Conservation (phyloP, 2,888 invertebrate species). For the Rhimphoctona megacephalus region DNA sequence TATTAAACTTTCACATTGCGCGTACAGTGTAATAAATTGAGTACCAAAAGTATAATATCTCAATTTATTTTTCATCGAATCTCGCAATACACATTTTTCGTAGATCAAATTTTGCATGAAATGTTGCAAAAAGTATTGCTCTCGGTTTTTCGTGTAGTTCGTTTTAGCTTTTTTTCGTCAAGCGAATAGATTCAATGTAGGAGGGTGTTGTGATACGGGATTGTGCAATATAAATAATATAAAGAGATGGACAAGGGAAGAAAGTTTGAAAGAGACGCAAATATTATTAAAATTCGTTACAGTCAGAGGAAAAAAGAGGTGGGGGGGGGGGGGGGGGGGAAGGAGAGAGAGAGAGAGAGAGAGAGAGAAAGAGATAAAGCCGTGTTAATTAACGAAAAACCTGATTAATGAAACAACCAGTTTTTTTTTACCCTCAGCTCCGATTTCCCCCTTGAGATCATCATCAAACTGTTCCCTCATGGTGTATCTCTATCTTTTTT, state of each 20-base stretch:
- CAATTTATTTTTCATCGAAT: not conserved
- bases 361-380: slow-evolving; percentile 45
- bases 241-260: not conserved
- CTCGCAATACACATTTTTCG: not conserved
- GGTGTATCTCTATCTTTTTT: slow-evolving; percentile 36
- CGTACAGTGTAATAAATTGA: not conserved
- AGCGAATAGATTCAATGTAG: not conserved
- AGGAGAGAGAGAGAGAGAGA: slow-evolving; percentile 8
- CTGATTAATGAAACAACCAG: slow-evolving; percentile 61
- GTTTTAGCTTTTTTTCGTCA: not conserved
- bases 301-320: too few species aligned
- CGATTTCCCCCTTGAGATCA: slow-evolving; percentile 49
- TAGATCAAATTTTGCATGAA: not conserved
- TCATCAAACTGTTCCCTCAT: slow-evolving; percentile 38
- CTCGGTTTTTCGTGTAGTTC: not conserved
- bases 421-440: slow-evolving; percentile 26
- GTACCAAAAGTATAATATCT: not conserved
- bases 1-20: not conserved
- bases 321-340: slow-evolving; percentile 13
- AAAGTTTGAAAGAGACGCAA: not conserved
- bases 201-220: not conserved
- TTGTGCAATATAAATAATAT: not conserved
- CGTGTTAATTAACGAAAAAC: slow-evolving; percentile 67
- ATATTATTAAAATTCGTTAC: not conserved
- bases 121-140: not conserved